These are phyloP conservation scores for Nothobranchius furzeri DNA, from an alignment of 2,113 vertebrate species.

Conservation along the genomic window DNA sequence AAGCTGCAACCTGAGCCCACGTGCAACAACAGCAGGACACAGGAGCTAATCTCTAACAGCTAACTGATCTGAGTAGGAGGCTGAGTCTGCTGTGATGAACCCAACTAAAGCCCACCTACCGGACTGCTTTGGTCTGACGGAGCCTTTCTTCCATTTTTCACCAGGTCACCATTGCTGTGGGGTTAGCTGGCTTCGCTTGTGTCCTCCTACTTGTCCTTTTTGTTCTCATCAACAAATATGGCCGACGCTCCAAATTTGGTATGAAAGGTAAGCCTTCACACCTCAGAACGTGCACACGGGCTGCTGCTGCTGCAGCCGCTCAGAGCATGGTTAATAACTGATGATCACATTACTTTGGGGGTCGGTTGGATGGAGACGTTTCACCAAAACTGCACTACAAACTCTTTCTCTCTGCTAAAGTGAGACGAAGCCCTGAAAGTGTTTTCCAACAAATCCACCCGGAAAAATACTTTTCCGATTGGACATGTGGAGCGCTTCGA, in stretches of 20 bases:
- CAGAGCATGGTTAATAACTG: conserved; percentile 10
- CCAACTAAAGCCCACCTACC: not conserved
- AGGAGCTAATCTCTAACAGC: not conserved
- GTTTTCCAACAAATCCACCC: too few relatives aligned
- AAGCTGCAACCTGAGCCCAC: not conserved
- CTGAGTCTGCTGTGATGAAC: not conserved
- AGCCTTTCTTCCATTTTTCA: conserved; percentile 3
- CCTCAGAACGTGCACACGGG: conserved; percentile 2
- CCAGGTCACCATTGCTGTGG: conserved; percentile 95
- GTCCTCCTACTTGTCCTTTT: conserved; percentile 94
- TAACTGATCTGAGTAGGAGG: not conserved
- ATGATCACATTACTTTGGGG: conserved; percentile 4
- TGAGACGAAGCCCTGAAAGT: too few relatives aligned
- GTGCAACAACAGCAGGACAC: not conserved
- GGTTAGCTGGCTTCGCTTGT: conserved; percentile 94
- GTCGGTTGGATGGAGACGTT: too few relatives aligned
- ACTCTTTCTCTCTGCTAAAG: too few relatives aligned
- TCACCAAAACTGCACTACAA: too few relatives aligned
- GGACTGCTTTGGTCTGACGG: conserved; percentile 23
- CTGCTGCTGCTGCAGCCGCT: conserved; percentile 39
- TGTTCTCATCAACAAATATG: conserved; percentile 98
- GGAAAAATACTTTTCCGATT: too few relatives aligned
- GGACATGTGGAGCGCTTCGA: too few relatives aligned
- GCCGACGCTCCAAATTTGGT: conserved; percentile 94
- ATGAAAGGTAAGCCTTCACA: conserved; percentile 91